phyloP scores from a whole-genome alignment of 1,140 invertebrate species.

The Drosophila kanapiae region DNA sequence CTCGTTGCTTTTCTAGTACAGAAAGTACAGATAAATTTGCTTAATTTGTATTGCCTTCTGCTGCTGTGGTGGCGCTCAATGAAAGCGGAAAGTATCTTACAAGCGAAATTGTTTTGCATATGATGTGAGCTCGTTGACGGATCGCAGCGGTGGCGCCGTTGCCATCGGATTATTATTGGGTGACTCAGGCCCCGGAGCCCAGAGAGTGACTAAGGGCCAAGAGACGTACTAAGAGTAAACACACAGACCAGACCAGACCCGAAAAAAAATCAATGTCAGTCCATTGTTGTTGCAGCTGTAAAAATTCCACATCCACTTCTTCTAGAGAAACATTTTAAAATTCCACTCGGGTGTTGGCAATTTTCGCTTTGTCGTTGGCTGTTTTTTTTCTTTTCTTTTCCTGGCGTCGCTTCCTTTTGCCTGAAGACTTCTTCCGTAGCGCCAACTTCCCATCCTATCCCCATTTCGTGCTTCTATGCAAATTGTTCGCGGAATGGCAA shows the following conservation, averaged over 20 bases:
- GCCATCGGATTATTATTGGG: conserved; percentile 30
- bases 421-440: conserved; percentile 59
- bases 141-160: conserved; percentile 36
- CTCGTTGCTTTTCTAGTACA: conserved; percentile 37
- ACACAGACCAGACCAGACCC: conserved; percentile 27
- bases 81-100: conserved; percentile 67
- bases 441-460: conserved; percentile 44
- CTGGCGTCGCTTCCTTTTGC: conserved; percentile 45
- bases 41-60: conserved; percentile 62
- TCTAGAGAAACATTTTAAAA: conserved; percentile 58
- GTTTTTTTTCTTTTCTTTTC: conserved; percentile 7
- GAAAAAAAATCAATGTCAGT: conserved; percentile 73
- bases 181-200: conserved; percentile 28
- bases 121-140: conserved; percentile 53
- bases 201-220: conserved; percentile 65
- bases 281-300: conserved; percentile 66
- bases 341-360: conserved; percentile 73
- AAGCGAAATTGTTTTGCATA: conserved; percentile 62
- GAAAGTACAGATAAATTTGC: conserved; percentile 69
- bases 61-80: conserved; percentile 49
- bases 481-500: conserved; percentile 57
- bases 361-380: conserved; percentile 55
- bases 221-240: conserved; percentile 45
- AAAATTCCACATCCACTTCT: conserved; percentile 26
- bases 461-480: conserved; percentile 41